These are phyloP conservation scores for Armadillidium nasatum DNA, from an alignment of 1,140 invertebrate genomes.

Conservation along the genomic window DNA sequence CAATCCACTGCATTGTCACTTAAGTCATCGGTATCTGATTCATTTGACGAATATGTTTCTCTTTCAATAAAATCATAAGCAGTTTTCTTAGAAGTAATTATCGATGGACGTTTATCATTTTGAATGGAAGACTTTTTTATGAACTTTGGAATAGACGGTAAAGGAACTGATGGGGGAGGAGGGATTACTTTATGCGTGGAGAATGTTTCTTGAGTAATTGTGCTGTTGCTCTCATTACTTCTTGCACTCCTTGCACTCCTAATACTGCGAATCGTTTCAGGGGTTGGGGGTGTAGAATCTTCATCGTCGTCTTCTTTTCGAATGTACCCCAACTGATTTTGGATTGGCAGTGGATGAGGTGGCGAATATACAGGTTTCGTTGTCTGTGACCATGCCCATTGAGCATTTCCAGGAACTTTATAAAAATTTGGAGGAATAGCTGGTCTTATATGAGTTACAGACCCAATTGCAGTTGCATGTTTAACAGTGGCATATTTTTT, in stretches of 20 bases:
- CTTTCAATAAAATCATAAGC: slow-evolving; percentile 19
- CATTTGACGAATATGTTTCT: not conserved
- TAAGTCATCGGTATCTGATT: slow-evolving; percentile 40
- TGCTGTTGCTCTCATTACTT: slow-evolving; percentile 39
- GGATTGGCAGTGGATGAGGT: not conserved
- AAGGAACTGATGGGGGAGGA: slow-evolving; percentile 24
- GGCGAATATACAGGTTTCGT: slow-evolving; percentile 30
- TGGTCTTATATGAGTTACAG: slow-evolving; percentile 31
- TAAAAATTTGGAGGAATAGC: slow-evolving; percentile 30
- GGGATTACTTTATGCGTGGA: slow-evolving; percentile 19
- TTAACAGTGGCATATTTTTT: slow-evolving; percentile 32
- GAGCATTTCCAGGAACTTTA: slow-evolving; percentile 20
- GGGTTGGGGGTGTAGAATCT: slow-evolving; percentile 40
- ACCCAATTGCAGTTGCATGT: slow-evolving; percentile 27
- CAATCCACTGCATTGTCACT: slow-evolving; percentile 41
- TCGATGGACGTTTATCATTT: slow-evolving; percentile 28
- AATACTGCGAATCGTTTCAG: slow-evolving; percentile 37
- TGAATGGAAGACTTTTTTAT: not conserved
- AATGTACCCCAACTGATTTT: not conserved
- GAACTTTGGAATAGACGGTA: slow-evolving; percentile 7
- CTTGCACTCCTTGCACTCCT: slow-evolving; percentile 31
- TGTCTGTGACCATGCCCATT: slow-evolving; percentile 37
- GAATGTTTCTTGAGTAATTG: slow-evolving; percentile 35
- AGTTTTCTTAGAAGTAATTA: slow-evolving; percentile 26
- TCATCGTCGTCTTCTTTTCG: slow-evolving; percentile 30